Evolutionary conservation across 2,113 vertebrate species (phyloP), one percentile per base, ranked within the genome.

Genomic region (Bos taurus): DNA sequence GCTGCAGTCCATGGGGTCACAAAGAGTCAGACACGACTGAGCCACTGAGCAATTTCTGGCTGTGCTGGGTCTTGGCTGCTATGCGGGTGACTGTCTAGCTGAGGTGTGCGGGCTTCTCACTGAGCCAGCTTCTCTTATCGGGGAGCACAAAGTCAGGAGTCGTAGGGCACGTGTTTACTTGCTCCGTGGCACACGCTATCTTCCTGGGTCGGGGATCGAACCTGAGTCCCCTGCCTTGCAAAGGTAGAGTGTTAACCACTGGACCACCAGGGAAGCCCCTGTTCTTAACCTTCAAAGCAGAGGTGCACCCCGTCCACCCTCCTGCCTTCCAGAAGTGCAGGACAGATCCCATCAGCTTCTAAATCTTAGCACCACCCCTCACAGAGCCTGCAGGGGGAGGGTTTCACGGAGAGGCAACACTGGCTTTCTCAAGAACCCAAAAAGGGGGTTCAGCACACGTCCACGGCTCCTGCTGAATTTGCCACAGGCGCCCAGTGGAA

Each of bases 101-200:
- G 64, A 36, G n/a, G 64, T 71, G 64, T 21, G 64, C 0, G 1
- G 64, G 64, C 9, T 23, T 36, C 4, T 36, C 64, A 21, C 0
- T 11, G 33, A 5, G 64, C 7, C 0, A 1, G 64, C n/a, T 36
- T 71, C 64, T 71, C 64, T 71, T 21, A 4, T 36, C 9, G 0
- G 4, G 0, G 9, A 23, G 17, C n/a, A 71, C 9, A 36, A n/a
- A 21, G 4, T 71, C 17, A 0, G 19, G 11, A 71, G 9, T 12
- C 1, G 5, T 5, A 23, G 19, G n/a, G 67, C n/a, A 40, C 0
- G 9, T 1, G 2, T 40, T 71, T 71, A 71, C n/a, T 71, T 40
- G n/a, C n/a, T 71, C n/a, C 10, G 0, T 5, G 0, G 9, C n/a
- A 12, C 4, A 40, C 0, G 4, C 19, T 23, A 71, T 11, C 10